Percentiles rank a stretch among this genome's conserved stretches.
These are phyloP conservation scores for Apteryx mantelli DNA, from an alignment of 2,113 vertebrate genomes.

Conservation along the genomic window DNA sequence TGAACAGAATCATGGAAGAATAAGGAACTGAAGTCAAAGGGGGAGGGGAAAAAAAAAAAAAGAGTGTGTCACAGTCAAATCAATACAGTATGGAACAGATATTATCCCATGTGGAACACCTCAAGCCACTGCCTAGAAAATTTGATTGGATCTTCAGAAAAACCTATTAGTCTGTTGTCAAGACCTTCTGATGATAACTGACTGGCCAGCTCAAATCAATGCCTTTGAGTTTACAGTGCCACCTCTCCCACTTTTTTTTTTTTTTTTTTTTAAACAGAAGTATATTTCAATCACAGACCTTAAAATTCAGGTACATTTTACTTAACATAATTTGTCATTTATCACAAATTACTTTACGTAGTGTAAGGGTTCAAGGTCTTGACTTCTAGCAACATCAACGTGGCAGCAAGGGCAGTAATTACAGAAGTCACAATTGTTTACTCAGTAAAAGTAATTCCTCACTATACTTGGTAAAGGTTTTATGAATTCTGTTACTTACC, in stretches of 20 bases:
- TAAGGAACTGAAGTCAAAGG: slow-evolving; percentile 37
- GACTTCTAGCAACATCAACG: background rate
- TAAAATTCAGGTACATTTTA: background rate
- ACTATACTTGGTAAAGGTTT: background rate
- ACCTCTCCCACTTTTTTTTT: background rate
- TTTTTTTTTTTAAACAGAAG: background rate
- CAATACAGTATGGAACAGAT: slow-evolving; percentile 50
- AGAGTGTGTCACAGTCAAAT: background rate
- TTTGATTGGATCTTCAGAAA: slow-evolving; percentile 75
- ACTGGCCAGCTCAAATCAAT: slow-evolving; percentile 61
- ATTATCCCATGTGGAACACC: slow-evolving; percentile 51
- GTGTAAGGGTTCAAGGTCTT: background rate
- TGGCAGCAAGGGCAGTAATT: slow-evolving; percentile 35
- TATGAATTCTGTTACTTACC: background rate
- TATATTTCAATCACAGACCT: slow-evolving; percentile 40
- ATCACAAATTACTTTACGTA: slow-evolving; percentile 16
- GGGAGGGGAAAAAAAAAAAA: background rate
- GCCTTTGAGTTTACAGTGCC: slow-evolving; percentile 29
- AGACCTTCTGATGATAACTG: slow-evolving; percentile 70
- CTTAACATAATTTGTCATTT: background rate
- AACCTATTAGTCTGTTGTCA: slow-evolving; percentile 80
- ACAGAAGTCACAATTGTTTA: slow-evolving; percentile 30
- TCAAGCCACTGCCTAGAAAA: slow-evolving; percentile 52
- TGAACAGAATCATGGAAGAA: background rate
- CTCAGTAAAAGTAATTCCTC: slow-evolving; percentile 47